Conservation (phyloP, 92 coral and sea anemone species). For the Scolanthus callimorphus region DNA sequence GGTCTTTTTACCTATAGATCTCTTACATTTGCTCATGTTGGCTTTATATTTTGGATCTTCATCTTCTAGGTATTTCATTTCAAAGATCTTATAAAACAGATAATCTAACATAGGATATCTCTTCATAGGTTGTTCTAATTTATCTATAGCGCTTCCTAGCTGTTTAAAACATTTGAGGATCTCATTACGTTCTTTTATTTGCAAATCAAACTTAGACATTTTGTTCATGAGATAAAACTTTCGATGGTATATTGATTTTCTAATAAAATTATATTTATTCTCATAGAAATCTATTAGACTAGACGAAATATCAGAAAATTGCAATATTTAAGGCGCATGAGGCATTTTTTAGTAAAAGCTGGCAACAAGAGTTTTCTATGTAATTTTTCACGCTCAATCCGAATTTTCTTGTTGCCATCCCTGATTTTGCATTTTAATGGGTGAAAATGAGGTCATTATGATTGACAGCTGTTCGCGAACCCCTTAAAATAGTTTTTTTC, state of each 20-base stretch:
- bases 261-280: background rate
- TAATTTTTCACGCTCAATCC: too few relatives aligned
- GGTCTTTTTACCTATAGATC: background rate
- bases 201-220: background rate
- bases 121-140: background rate
- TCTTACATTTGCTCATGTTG: background rate
- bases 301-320: too few relatives aligned
- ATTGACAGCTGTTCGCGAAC: too few relatives aligned
- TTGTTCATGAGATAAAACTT: background rate
- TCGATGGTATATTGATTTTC: background rate
- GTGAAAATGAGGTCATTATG: too few relatives aligned
- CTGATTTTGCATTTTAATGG: too few relatives aligned
- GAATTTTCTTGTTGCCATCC: too few relatives aligned
- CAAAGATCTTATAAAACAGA: background rate
- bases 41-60: too few relatives aligned
- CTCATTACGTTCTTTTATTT: background rate
- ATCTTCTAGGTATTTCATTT: background rate
- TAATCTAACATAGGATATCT: background rate
- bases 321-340: too few relatives aligned
- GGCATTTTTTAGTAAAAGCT: too few relatives aligned
- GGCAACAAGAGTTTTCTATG: too few relatives aligned
- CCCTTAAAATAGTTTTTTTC: too few relatives aligned
- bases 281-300: background rate
- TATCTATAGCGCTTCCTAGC: background rate
- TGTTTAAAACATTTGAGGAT: background rate